These are phyloP conservation scores for Epsilonema sp. DNA, from an alignment of 2,888 invertebrate species.

Conservation along the genomic window DNA sequence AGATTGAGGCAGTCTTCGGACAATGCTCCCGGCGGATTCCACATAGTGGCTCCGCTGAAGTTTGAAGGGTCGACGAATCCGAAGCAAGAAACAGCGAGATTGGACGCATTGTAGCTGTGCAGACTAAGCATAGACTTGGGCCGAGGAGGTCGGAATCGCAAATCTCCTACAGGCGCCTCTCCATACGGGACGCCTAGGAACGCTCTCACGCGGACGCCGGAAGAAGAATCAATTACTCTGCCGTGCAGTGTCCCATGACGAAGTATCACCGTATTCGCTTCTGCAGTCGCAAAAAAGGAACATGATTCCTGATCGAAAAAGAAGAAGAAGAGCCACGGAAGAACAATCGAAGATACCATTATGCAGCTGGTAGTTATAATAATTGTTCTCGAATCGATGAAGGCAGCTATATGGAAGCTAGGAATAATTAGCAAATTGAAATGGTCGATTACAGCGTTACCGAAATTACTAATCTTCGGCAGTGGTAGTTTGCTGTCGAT, in stretches of 20 bases:
- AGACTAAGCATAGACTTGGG: no score
- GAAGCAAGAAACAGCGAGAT: constrained; percentile 1
- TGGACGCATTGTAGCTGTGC: constrained; percentile 1
- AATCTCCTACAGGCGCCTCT: constrained; percentile 4
- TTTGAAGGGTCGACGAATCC: constrained; percentile 10
- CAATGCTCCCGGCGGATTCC: constrained; percentile 79
- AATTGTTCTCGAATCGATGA: no score
- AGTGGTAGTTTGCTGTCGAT: no score
- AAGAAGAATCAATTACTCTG: background rate
- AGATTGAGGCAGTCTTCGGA: constrained; percentile 86
- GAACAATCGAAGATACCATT: no score
- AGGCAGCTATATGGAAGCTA: no score
- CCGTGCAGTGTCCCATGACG: background rate
- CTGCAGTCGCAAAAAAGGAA: no score
- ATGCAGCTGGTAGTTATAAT: no score
- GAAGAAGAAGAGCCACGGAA: no score
- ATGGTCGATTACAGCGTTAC: no score
- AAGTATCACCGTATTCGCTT: background rate
- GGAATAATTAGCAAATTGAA: no score
- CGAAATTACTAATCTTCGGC: no score
- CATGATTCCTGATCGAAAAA: no score
- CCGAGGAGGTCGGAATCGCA: constrained; percentile 6
- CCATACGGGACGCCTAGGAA: constrained; percentile 7
- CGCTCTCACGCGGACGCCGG: background rate
- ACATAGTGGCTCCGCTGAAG: constrained; percentile 57